These are phyloP conservation scores for Eira barbara DNA, from an alignment of 2,113 vertebrate species.

Conservation along the genomic window DNA sequence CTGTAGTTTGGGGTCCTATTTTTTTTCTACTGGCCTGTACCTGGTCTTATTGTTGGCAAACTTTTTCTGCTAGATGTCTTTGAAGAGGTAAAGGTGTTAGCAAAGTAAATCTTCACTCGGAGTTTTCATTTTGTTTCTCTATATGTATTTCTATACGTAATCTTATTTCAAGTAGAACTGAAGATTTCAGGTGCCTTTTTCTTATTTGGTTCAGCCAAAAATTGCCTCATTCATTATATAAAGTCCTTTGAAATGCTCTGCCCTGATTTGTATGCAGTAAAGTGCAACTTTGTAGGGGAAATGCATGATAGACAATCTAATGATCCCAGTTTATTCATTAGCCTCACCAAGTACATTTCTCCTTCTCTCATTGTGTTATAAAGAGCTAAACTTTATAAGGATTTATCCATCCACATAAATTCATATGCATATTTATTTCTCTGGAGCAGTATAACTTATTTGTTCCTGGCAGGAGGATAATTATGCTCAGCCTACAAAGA, in stretches of 20 bases:
- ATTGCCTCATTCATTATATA: slow-evolving; percentile 39
- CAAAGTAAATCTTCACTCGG: slow-evolving; percentile 64
- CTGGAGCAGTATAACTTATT: slow-evolving; percentile 67
- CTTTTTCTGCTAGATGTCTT: slow-evolving; percentile 51
- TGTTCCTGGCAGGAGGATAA: slow-evolving; percentile 74
- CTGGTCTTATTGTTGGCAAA: slow-evolving; percentile 73
- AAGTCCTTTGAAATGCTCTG: slow-evolving; percentile 54
- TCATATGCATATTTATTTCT: slow-evolving; percentile 79
- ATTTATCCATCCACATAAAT: slow-evolving; percentile 73
- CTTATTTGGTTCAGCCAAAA: not conserved
- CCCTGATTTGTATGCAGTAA: slow-evolving; percentile 57
- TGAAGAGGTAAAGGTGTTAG: slow-evolving; percentile 35
- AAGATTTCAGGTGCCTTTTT: slow-evolving; percentile 36
- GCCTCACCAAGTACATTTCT: slow-evolving; percentile 53
- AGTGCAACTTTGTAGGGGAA: slow-evolving; percentile 57
- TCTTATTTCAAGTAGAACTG: not conserved
- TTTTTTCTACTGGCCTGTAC: slow-evolving; percentile 62
- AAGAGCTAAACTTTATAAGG: slow-evolving; percentile 71
- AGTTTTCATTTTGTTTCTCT: slow-evolving; percentile 14
- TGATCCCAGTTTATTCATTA: slow-evolving; percentile 69
- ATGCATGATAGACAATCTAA: slow-evolving; percentile 67
- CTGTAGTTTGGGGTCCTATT: slow-evolving; percentile 59
- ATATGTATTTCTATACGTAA: not conserved
- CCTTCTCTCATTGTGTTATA: slow-evolving; percentile 60
- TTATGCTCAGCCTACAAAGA: slow-evolving; percentile 71